Conservation (phyloP, 2,113 vertebrate species). For the Zapornia atra region DNA sequence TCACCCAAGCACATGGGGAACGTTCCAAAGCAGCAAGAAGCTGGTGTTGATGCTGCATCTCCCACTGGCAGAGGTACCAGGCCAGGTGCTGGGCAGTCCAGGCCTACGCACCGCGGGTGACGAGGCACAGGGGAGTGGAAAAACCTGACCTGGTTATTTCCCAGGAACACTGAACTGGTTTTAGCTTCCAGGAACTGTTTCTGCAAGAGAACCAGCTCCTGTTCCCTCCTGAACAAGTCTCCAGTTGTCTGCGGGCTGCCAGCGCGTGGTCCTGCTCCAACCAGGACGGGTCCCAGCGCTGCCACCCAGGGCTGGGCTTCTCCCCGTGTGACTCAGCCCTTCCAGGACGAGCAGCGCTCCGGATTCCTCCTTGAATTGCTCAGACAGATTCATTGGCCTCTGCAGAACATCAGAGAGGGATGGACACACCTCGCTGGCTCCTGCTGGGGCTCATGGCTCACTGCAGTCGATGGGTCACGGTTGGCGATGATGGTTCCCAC, state of each 20-base stretch:
- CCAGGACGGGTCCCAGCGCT: background rate
- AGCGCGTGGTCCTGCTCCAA: background rate
- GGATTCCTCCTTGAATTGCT: slow-evolving; percentile 24
- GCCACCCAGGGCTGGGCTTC: background rate
- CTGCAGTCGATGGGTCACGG: background rate
- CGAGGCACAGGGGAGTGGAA: background rate
- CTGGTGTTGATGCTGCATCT: background rate
- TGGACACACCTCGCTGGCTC: slow-evolving; percentile 37
- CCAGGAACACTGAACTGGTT: background rate
- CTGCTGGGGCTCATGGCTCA: background rate
- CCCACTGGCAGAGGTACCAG: background rate
- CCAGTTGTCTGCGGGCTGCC: background rate
- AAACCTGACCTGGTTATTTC: background rate
- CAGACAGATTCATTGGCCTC: slow-evolving; percentile 33
- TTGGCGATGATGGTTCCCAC: background rate
- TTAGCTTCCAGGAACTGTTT: background rate
- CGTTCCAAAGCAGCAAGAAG: background rate
- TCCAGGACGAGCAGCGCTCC: background rate
- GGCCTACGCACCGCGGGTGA: background rate
- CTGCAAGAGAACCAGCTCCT: background rate
- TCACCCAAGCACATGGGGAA: background rate
- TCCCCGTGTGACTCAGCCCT: slow-evolving; percentile 36
- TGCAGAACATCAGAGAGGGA: background rate
- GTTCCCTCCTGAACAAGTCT: background rate
- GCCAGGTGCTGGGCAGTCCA: background rate